phyloP scores from a whole-genome alignment of 2,797 vertebrate species.

The Hippoglossus hippoglossus region DNA sequence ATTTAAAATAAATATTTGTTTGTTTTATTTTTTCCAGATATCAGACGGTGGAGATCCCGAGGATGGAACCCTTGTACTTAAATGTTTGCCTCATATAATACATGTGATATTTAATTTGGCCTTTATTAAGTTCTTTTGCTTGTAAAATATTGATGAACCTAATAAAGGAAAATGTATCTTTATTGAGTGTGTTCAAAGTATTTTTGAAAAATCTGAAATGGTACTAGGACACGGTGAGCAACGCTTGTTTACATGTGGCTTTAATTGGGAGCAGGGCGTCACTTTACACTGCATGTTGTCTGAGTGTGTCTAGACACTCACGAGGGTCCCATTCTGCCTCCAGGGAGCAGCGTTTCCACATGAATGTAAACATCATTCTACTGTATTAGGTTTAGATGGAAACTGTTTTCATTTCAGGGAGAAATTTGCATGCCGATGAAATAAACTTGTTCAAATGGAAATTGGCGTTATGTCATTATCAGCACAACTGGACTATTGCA shows the following conservation, averaged over 20 bases:
- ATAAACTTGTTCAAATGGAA: slow-evolving; percentile 68
- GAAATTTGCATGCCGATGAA: slow-evolving; percentile 58
- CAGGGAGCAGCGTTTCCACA: slow-evolving; percentile 71
- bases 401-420: slow-evolving; percentile 77
- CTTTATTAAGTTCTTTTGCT: slow-evolving; percentile 85
- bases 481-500: background rate
- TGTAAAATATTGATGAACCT: slow-evolving; percentile 85
- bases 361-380: slow-evolving; percentile 66
- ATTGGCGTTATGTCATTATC: slow-evolving; percentile 38
- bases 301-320: background rate
- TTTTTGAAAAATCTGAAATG: slow-evolving; percentile 51
- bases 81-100: slow-evolving; percentile 74
- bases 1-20: slow-evolving; percentile 9
- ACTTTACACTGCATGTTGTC: slow-evolving; percentile 27
- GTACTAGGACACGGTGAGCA: slow-evolving; percentile 23
- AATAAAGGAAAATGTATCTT: slow-evolving; percentile 82
- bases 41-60: slow-evolving; percentile 44
- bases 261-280: slow-evolving; percentile 10
- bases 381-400: slow-evolving; percentile 51
- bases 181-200: slow-evolving; percentile 62
- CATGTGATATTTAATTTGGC: slow-evolving; percentile 83
- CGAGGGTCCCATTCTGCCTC: slow-evolving; percentile 56
- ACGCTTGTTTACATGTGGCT: slow-evolving; percentile 15
- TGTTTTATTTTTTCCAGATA: slow-evolving; percentile 57
- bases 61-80: slow-evolving; percentile 70